Base-by-base conservation (phyloP, 2,797 vertebrate genomes). In the Remorina albescens region DNA sequence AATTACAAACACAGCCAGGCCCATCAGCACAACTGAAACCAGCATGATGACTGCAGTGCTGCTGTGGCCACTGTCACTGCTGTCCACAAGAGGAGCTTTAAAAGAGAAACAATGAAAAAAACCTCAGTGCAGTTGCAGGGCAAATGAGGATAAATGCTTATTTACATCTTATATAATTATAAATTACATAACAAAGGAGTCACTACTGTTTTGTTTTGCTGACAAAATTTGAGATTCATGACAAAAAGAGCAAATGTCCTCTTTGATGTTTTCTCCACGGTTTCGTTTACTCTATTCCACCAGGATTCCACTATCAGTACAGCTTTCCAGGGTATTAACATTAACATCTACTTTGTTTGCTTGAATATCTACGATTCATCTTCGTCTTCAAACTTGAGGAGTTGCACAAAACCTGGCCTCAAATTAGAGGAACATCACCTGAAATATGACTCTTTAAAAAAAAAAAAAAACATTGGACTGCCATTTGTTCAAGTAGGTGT, bases 1-100 rank as follows among this genome's bases (percentile, higher is more conserved):
- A 92, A 98, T 95, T 72, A 96, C 90, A 71, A 98, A 98, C 77
- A 97, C 85, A 0, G 95, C 96, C 84, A 98, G 80, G 78, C 96
- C 95, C 91, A 97, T 95, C 80, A 98, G 95, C 42, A 96, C 94
- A 0, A 96, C 95, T 0, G 96, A 97, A 53, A 98, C 95, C 3
- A 98, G 95, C 96, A 98, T 96, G 93, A 98, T 93, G 95, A 98
- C 95, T 72, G 96, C 96, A 1, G 96, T 97, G 75, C 96, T 92
- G 28, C 95, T 97, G 89, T 98, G 96, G 69, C 93, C 89, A 7
- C 84, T 83, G 2, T 96, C 95, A 34, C 93, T 95, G 83, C 94
- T 89, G 93, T 98, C 96, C 92, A 96, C 94, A 34, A 97, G 90
- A 7, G 96, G 96, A 69, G 96, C 96, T 98, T 81, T 23, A 70